Conservation (phyloP, 2,113 vertebrate species). For the Apistogramma diplotaenia region DNA sequence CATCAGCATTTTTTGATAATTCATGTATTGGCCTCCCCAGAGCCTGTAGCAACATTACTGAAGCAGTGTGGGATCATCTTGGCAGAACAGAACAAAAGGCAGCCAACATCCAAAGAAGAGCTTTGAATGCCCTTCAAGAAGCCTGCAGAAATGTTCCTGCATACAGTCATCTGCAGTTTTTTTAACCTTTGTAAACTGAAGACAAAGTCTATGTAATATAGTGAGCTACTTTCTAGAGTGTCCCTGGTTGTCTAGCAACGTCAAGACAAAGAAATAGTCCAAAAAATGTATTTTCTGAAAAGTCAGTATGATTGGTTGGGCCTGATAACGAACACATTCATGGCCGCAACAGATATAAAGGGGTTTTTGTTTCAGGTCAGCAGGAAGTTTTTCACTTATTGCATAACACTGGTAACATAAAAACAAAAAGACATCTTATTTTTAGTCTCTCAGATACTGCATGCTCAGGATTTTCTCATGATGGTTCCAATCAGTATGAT, state of each 20-base stretch:
- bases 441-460: neutral
- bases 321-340: neutral
- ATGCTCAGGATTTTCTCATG: neutral
- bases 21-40: neutral
- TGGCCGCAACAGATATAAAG: neutral
- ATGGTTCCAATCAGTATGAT: slow-evolving; percentile 16
- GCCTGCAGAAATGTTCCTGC: neutral
- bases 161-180: too few relatives aligned
- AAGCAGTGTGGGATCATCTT: too few relatives aligned
- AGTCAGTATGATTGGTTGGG: neutral
- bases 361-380: neutral
- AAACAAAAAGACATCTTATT: neutral
- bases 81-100: neutral
- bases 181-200: too few relatives aligned
- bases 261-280: too few relatives aligned
- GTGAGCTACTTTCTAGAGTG: too few relatives aligned
- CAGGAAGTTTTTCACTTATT: neutral
- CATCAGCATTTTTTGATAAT: neutral
- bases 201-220: neutral
- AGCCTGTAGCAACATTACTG: neutral
- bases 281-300: neutral
- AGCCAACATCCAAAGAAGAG: neutral
- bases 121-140: neutral
- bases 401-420: neutral
- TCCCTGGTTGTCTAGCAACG: too few relatives aligned